These are phyloP conservation scores for Anguilla obscura DNA, from an alignment of 2,797 vertebrate genomes.

Conservation along the genomic window DNA sequence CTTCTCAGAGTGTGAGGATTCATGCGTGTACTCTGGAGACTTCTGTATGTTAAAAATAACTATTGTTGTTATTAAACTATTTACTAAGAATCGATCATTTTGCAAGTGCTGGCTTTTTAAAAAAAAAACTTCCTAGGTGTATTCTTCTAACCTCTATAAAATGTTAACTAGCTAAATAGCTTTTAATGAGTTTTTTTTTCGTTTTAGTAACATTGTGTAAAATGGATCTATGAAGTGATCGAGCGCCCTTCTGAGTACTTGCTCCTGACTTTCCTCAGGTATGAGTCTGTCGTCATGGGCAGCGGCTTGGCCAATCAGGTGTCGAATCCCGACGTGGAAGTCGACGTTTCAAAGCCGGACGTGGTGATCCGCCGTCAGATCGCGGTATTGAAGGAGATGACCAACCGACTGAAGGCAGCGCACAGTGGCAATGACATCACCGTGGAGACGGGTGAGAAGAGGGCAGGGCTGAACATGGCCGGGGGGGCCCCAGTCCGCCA, in stretches of 20 bases:
- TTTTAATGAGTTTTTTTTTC: no score
- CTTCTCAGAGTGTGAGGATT: background rate
- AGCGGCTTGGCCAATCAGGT: slow-evolving; percentile 92
- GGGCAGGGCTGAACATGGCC: no score
- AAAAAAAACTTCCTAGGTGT: no score
- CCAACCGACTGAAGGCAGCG: slow-evolving; percentile 88
- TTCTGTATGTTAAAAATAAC: background rate
- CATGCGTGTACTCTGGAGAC: background rate
- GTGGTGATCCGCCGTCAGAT: slow-evolving; percentile 88
- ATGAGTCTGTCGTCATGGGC: slow-evolving; percentile 88
- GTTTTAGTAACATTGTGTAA: no score
- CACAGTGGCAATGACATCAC: slow-evolving; percentile 90
- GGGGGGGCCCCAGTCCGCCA: background rate
- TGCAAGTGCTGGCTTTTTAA: background rate
- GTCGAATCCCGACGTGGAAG: slow-evolving; percentile 94
- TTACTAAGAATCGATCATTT: background rate
- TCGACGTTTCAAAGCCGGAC: slow-evolving; percentile 91
- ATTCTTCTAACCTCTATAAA: no score
- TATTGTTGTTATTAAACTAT: background rate
- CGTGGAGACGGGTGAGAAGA: slow-evolving; percentile 76
- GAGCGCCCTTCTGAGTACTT: background rate
- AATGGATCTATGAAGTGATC: background rate
- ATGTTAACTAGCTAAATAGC: no score
- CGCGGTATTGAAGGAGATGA: slow-evolving; percentile 87
- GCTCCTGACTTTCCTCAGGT: slow-evolving; percentile 65